phyloP scores from a whole-genome alignment of 37 sponge, comb jelly and placozoan genomes.

The Hormiphora californensis region DNA sequence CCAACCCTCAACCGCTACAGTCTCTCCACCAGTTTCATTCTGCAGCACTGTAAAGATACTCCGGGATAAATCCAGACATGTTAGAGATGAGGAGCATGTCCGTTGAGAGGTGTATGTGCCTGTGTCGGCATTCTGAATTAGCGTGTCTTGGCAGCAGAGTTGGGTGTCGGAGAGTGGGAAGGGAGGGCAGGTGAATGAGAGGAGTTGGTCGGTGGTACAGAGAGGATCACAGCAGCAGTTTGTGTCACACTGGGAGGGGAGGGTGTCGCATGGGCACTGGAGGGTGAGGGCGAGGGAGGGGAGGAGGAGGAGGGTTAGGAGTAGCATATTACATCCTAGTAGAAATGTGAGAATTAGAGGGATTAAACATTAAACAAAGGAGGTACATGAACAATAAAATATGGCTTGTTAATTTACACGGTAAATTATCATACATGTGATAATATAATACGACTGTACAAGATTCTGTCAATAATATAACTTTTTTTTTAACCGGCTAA shows the following conservation, averaged over 20 bases:
- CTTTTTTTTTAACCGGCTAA: too few relatives aligned
- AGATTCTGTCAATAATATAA: too few relatives aligned
- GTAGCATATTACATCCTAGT: too few relatives aligned
- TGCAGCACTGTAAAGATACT: neutral
- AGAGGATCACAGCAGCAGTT: constrained; percentile 30
- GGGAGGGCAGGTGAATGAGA: constrained; percentile 8
- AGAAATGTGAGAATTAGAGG: too few relatives aligned
- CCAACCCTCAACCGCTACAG: neutral
- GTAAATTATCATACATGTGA: too few relatives aligned
- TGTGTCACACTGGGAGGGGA: neutral
- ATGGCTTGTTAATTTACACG: too few relatives aligned
- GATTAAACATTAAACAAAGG: too few relatives aligned
- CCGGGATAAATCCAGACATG: neutral
- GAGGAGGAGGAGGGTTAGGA: too few relatives aligned
- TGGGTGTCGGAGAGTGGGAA: constrained; percentile 21
- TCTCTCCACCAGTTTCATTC: neutral
- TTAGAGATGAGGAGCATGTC: neutral
- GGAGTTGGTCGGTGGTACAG: constrained; percentile 20
- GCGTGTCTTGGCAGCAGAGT: constrained; percentile 21
- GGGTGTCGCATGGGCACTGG: neutral
- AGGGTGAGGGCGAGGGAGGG: neutral
- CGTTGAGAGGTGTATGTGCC: neutral
- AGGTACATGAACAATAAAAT: too few relatives aligned
- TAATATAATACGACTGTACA: too few relatives aligned
- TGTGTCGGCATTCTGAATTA: neutral